phyloP scores from a whole-genome alignment of 2,888 invertebrate genomes.

The Uloborus plumipes region DNA sequence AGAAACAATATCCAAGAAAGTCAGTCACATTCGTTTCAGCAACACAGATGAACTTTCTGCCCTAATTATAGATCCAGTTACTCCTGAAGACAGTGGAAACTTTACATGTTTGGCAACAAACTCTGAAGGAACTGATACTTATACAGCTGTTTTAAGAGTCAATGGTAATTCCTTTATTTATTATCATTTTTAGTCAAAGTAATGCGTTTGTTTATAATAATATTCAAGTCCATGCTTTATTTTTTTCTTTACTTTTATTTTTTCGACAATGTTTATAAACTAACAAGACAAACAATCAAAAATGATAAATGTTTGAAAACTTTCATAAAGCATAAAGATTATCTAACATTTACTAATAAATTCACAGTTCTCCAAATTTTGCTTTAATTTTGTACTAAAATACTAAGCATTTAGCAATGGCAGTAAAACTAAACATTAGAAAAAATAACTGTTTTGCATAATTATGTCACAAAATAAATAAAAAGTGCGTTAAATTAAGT shows the following conservation, averaged over 20 bases:
- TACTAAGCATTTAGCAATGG: too few relatives aligned
- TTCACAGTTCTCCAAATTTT: too few relatives aligned
- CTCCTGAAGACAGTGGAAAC: slow-evolving; percentile 19
- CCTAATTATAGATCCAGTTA: slow-evolving; percentile 38
- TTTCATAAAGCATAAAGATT: too few relatives aligned
- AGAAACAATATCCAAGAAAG: neutral
- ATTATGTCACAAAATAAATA: too few relatives aligned
- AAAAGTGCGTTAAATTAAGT: too few relatives aligned
- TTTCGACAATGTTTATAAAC: neutral
- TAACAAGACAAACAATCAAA: too few relatives aligned
- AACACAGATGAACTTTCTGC: slow-evolving; percentile 22
- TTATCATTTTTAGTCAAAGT: neutral
- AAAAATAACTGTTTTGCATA: too few relatives aligned
- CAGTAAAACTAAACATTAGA: too few relatives aligned
- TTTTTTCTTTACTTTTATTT: neutral
- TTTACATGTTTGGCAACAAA: slow-evolving; percentile 33
- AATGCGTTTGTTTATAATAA: neutral
- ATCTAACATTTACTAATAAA: too few relatives aligned
- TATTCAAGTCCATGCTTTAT: too few relatives aligned
- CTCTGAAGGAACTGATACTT: slow-evolving; percentile 23
- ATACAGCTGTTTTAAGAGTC: slow-evolving; percentile 6
- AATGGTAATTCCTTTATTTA: slow-evolving; percentile 6
- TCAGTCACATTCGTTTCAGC: slow-evolving; percentile 26
- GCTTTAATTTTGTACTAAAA: too few relatives aligned
- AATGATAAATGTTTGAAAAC: too few relatives aligned